Evolutionary conservation across 2,888 invertebrate genomes (phyloP).

Genomic region (Agelastica alni): DNA sequence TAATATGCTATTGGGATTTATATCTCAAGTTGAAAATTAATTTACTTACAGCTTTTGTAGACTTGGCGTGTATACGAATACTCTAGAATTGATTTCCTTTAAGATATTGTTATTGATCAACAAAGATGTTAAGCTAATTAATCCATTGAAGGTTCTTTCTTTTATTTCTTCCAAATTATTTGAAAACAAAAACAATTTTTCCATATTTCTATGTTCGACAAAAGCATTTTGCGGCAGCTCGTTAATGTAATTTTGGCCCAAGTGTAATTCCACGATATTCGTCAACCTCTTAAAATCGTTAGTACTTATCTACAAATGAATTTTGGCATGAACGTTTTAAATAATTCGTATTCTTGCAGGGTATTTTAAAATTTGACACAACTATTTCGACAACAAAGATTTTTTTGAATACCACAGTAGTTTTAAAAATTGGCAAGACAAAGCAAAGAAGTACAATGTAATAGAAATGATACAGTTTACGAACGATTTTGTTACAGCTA

Average conservation of each 20-base stretch:
- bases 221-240: slow-evolving; percentile 65
- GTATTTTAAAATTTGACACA: neutral
- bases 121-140: slow-evolving; percentile 68
- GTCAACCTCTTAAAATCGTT: slow-evolving; percentile 62
- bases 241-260: slow-evolving; percentile 70
- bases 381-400: too few relatives aligned
- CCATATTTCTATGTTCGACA: slow-evolving; percentile 61
- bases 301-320: slow-evolving; percentile 58
- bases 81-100: slow-evolving; percentile 64
- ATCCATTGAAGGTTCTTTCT: slow-evolving; percentile 64
- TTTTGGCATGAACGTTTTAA: too few relatives aligned
- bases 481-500: too few relatives aligned
- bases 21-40: too few relatives aligned
- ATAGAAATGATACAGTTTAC: too few relatives aligned
- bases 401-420: too few relatives aligned
- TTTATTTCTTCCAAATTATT: slow-evolving; percentile 69
- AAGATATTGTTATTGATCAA: slow-evolving; percentile 74
- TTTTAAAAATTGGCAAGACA: too few relatives aligned
- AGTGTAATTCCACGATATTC: slow-evolving; percentile 66
- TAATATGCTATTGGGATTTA: too few relatives aligned
- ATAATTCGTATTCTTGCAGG: too few relatives aligned
- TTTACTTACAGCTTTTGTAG: slow-evolving; percentile 72
- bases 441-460: too few relatives aligned
- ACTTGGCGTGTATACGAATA: slow-evolving; percentile 67
- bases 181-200: slow-evolving; percentile 70